phyloP scores from a whole-genome alignment of 1,140 invertebrate species.

The Matsumurasca onukii region DNA sequence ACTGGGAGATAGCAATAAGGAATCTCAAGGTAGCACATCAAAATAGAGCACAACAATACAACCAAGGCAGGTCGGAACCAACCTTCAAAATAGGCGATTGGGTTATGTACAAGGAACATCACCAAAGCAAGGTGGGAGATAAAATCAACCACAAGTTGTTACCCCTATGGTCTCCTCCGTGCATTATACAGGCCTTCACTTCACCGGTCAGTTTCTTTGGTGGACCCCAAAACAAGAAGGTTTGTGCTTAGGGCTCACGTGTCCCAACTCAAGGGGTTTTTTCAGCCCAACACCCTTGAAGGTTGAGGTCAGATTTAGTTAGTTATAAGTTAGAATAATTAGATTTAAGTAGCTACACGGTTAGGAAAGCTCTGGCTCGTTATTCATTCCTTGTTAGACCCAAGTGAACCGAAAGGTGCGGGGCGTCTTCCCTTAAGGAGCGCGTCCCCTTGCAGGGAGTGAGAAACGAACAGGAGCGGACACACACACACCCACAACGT shows the following conservation, averaged over 20 bases:
- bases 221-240: neutral
- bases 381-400: too few relatives aligned
- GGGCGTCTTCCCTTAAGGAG: too few relatives aligned
- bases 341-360: too few relatives aligned
- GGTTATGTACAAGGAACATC: conserved; percentile 4
- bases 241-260: neutral
- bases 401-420: too few relatives aligned
- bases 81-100: conserved; percentile 16
- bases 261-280: conserved; percentile 14
- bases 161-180: neutral
- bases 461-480: too few relatives aligned
- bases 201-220: neutral
- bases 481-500: too few relatives aligned
- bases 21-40: neutral
- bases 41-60: neutral
- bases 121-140: neutral
- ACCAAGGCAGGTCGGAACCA: neutral
- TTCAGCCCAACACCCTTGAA: too few relatives aligned
- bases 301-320: too few relatives aligned
- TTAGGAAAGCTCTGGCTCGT: too few relatives aligned
- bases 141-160: neutral
- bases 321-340: too few relatives aligned
- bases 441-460: too few relatives aligned
- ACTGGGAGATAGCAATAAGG: neutral
- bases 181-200: neutral